Evolutionary conservation across 2,888 invertebrate genomes (phyloP).

Genomic region (Erebia palarica): DNA sequence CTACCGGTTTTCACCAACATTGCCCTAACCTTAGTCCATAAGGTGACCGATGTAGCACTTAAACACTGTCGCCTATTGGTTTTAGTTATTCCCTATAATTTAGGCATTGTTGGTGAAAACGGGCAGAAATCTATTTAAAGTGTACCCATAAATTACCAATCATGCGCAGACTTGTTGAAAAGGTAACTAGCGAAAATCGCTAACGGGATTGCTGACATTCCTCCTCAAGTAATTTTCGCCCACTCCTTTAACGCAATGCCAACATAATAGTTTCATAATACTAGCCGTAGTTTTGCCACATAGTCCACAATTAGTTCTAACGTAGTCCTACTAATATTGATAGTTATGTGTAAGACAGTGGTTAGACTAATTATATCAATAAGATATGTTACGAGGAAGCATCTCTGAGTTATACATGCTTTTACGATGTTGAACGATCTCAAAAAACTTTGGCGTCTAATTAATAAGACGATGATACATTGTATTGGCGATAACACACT

Average conservation of each 20-base stretch:
- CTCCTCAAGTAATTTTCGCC: background rate
- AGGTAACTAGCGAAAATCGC: too few species aligned
- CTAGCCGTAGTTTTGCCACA: background rate
- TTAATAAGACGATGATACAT: background rate
- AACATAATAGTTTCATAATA: background rate
- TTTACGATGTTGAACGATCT: background rate
- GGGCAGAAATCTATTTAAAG: too few species aligned
- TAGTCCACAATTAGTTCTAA: background rate
- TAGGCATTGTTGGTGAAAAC: too few species aligned
- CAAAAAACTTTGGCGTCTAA: background rate
- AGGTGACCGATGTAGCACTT: too few species aligned
- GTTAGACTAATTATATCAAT: background rate
- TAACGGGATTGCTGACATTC: too few species aligned
- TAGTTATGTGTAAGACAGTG: background rate
- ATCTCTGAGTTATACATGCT: too few species aligned
- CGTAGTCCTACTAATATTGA: background rate
- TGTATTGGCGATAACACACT: conserved; percentile 13
- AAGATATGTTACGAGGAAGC: background rate
- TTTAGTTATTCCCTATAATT: too few species aligned
- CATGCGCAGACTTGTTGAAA: too few species aligned
- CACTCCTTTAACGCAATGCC: background rate
- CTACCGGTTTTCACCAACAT: too few species aligned
- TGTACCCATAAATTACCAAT: too few species aligned
- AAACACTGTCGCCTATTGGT: too few species aligned
- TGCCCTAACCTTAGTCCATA: too few species aligned